Evolutionary conservation across 2,888 invertebrate genomes (phyloP).

Genomic region (Meteorus colon): DNA sequence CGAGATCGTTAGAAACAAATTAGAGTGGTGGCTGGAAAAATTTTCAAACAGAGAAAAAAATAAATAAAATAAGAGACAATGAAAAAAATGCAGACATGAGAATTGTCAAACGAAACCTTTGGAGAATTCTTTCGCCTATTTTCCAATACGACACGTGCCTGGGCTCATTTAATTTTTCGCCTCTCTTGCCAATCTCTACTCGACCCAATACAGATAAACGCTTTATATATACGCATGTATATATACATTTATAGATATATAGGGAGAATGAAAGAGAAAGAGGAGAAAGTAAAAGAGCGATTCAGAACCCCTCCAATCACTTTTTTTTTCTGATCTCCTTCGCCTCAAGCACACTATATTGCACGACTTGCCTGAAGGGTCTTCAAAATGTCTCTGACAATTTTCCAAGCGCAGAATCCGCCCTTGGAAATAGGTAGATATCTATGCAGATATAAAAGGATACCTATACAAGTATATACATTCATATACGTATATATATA

Average conservation of each 20-base stretch:
- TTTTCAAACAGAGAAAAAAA: neutral
- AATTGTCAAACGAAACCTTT: constrained; percentile 29
- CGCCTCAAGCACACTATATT: constrained; percentile 25
- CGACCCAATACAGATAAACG: constrained; percentile 25
- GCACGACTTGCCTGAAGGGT: constrained; percentile 29
- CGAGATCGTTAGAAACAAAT: constrained; percentile 42
- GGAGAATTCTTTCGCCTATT: constrained; percentile 27
- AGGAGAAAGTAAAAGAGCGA: neutral
- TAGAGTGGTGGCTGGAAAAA: constrained; percentile 18
- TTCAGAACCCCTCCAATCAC: constrained; percentile 18
- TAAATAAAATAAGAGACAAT: neutral
- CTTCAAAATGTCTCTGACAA: constrained; percentile 22
- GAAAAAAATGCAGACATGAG: neutral
- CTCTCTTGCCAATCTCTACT: constrained; percentile 40
- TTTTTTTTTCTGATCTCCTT: constrained; percentile 15
- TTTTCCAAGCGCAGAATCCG: constrained; percentile 26
- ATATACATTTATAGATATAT: neutral
- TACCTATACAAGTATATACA: neutral
- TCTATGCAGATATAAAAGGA: constrained; percentile 9
- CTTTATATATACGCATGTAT: neutral
- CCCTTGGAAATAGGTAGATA: constrained; percentile 21
- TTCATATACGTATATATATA: neutral
- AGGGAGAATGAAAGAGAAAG: neutral
- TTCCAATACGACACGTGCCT: constrained; percentile 36
- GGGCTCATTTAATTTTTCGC: constrained; percentile 43